These are phyloP conservation scores for Hypothenemus hampei DNA, from an alignment of 1,140 invertebrate species.

Conservation along the genomic window DNA sequence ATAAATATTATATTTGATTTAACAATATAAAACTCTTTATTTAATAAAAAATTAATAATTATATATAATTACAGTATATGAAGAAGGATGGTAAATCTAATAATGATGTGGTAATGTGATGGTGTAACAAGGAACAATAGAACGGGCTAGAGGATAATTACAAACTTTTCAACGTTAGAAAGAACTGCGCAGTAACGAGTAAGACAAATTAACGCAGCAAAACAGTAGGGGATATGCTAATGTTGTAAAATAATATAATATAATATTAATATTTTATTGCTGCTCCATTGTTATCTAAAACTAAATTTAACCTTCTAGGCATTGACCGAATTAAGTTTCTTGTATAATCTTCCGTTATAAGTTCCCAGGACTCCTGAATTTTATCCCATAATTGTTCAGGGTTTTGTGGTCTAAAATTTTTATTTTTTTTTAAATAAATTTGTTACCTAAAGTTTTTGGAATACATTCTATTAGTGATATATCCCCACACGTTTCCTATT, in stretches of 20 bases:
- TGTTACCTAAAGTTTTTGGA: not conserved
- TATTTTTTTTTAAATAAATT: too few species aligned
- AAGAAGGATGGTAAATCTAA: too few species aligned
- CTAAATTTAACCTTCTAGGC: not conserved
- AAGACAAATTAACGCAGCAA: not conserved
- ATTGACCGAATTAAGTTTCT: not conserved
- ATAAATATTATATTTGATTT: too few species aligned
- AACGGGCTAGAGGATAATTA: too few species aligned
- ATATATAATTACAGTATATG: too few species aligned
- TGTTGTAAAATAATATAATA: not conserved
- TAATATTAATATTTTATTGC: not conserved
- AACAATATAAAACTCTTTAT: too few species aligned
- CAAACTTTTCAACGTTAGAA: too few species aligned
- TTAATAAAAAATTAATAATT: too few species aligned
- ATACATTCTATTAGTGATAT: not conserved
- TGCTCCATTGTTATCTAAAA: not conserved
- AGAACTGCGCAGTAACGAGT: too few species aligned
- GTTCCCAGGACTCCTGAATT: not conserved
- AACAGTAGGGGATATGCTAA: not conserved
- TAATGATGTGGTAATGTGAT: not conserved
- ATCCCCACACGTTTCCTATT: not conserved
- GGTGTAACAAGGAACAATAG: too few species aligned
- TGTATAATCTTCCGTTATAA: not conserved
- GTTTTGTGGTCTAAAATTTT: not conserved
- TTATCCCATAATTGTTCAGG: not conserved